Base-by-base conservation (phyloP, 2,888 invertebrate genomes). In the Sinotaia quadrata region DNA sequence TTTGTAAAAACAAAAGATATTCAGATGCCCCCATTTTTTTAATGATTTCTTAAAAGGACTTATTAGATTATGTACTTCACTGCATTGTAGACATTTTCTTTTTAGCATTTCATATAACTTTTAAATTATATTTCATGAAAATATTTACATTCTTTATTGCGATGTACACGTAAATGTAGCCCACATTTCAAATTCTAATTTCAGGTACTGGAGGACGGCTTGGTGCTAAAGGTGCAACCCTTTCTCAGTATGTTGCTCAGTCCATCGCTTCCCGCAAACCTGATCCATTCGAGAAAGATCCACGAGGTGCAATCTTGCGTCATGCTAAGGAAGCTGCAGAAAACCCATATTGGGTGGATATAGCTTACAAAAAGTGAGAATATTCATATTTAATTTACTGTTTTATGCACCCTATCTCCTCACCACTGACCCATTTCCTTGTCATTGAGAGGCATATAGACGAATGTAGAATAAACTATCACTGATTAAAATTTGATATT, bases 221-320 rank as follows among this genome's bases (percentile, higher is more conserved):
- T 0, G 97, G 96, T 0, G 94, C 95, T 0, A 96, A 97, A 34
- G 97, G 97, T 2, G 96, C 96, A 66, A 99, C 98, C 0, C 90
- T 99, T 0, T 97, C 97, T 78, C 97, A 98, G 1, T 98, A 95
- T 86, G 96, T 98, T 10, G 97, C 98, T 57, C 92, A 98, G 70
- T 97, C 98, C 87, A 91, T 99, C 67, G 98, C 98, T 0, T 90
- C 97, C 10, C 82, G 85, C 69, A 96, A 96, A 84, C 96, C 97
- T 12, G 87, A 87, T 66, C 83, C 84, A 31, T 79, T 86, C 67
- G 88, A 88, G 68, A 83, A 91, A 80, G 97, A 98, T 90, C 97
- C 98, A 0, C 91, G 98, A 60, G 97, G 96, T 83, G 98, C 98
- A 2, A 96, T 98, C 77, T 89, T 98, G 68, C 94, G 96, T 78